These are phyloP conservation scores for Herminia tarsipennalis DNA, from an alignment of 2,888 invertebrate genomes.

Conservation along the genomic window DNA sequence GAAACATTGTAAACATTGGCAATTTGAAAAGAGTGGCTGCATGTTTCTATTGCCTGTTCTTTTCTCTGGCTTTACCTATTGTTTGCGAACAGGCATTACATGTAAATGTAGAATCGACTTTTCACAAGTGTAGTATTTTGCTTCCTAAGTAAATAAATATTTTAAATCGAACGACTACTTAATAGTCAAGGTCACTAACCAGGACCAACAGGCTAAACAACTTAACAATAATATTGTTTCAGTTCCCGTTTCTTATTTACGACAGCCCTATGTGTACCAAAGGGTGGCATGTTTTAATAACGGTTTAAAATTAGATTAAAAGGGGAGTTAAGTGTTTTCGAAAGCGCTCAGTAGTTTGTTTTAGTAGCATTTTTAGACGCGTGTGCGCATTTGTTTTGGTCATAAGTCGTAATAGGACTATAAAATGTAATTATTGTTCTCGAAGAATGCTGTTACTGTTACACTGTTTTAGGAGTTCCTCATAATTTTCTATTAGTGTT, in stretches of 20 bases:
- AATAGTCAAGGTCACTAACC: no score
- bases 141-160: no score
- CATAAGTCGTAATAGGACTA: constrained; percentile 34
- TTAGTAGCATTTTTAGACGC: constrained; percentile 38
- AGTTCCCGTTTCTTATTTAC: not conserved
- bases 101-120: no score
- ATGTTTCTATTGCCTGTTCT: no score
- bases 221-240: not conserved
- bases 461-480: not conserved
- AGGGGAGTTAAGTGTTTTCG: constrained; percentile 64
- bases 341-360: constrained; percentile 49
- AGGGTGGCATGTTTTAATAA: constrained; percentile 69
- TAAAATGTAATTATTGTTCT: constrained; percentile 46
- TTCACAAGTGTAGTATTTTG: no score
- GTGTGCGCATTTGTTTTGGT: constrained; percentile 22
- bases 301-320: constrained; percentile 66
- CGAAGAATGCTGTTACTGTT: constrained; percentile 11
- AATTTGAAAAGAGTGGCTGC: no score
- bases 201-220: no score
- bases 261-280: constrained; percentile 26
- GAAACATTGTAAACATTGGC: no score
- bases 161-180: no score
- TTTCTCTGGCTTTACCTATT: no score
- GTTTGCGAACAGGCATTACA: no score
- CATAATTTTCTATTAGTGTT: constrained; percentile 2